These are phyloP conservation scores for Hirtodrosophila alboralis DNA, from an alignment of 2,888 invertebrate species.

Conservation along the genomic window DNA sequence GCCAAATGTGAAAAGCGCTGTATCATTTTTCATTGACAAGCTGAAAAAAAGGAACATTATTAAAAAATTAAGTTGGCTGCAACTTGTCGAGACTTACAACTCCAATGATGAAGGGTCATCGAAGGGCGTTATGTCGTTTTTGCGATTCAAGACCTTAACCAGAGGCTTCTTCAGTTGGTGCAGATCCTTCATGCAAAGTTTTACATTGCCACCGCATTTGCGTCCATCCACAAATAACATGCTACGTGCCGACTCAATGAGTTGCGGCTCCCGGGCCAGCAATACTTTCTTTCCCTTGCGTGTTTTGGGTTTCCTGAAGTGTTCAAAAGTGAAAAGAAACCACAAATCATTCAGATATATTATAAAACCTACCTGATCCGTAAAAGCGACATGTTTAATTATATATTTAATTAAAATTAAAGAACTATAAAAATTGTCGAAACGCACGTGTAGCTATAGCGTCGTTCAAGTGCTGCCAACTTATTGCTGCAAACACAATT, in stretches of 20 bases:
- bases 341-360: neutral
- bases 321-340: conserved; percentile 41
- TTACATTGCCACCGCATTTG: conserved; percentile 89
- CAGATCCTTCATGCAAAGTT: conserved; percentile 92
- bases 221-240: conserved; percentile 94
- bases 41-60: conserved; percentile 72
- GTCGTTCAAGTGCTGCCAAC: conserved; percentile 1
- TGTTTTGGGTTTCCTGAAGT: conserved; percentile 93
- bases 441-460: conserved; percentile 69
- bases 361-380: conserved; percentile 78
- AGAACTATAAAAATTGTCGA: neutral
- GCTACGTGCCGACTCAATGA: conserved; percentile 94
- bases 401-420: conserved; percentile 23
- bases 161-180: conserved; percentile 94
- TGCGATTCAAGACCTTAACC: conserved; percentile 89
- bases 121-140: conserved; percentile 96
- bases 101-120: conserved; percentile 94
- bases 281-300: conserved; percentile 94
- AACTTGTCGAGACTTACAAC: conserved; percentile 85
- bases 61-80: neutral
- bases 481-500: neutral
- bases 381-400: conserved; percentile 79
- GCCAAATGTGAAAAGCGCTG: conserved; percentile 95
- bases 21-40: conserved; percentile 92
- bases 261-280: conserved; percentile 92